phyloP scores from a whole-genome alignment of 2,888 invertebrate species.

The Acanthosoma haemorrhoidale region DNA sequence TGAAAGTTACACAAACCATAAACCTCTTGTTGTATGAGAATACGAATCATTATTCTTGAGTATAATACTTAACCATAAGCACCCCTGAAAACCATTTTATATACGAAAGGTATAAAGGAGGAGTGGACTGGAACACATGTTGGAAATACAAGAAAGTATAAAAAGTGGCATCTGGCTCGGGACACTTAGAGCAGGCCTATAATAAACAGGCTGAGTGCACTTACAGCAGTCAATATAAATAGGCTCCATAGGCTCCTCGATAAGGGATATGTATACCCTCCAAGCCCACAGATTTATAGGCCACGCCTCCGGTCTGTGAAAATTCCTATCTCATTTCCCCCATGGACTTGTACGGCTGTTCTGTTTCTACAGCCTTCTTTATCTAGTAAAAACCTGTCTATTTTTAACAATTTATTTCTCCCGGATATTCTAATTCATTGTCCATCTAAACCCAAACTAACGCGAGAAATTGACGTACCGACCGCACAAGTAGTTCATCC shows the following conservation, averaged over 20 bases:
- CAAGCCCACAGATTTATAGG: not conserved
- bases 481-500: too few relatives aligned
- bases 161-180: conserved; percentile 1
- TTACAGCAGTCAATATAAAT: conserved; percentile 6
- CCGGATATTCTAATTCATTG: too few relatives aligned
- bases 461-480: too few relatives aligned
- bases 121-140: not conserved
- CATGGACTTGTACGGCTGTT: too few relatives aligned
- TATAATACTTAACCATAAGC: too few relatives aligned
- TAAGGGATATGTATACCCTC: conserved; percentile 5
- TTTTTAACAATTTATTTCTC: too few relatives aligned
- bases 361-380: not conserved
- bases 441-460: too few relatives aligned
- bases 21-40: too few relatives aligned
- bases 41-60: too few relatives aligned
- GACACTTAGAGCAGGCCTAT: conserved; percentile 2
- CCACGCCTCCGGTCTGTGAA: not conserved
- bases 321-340: not conserved
- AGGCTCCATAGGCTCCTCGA: not conserved
- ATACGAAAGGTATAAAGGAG: not conserved
- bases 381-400: not conserved
- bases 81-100: too few relatives aligned
- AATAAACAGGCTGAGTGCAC: conserved; percentile 14
- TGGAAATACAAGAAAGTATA: not conserved
- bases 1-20: too few relatives aligned